Base-by-base conservation (phyloP, 2,113 vertebrate species). In the Periophthalmus modestus region DNA sequence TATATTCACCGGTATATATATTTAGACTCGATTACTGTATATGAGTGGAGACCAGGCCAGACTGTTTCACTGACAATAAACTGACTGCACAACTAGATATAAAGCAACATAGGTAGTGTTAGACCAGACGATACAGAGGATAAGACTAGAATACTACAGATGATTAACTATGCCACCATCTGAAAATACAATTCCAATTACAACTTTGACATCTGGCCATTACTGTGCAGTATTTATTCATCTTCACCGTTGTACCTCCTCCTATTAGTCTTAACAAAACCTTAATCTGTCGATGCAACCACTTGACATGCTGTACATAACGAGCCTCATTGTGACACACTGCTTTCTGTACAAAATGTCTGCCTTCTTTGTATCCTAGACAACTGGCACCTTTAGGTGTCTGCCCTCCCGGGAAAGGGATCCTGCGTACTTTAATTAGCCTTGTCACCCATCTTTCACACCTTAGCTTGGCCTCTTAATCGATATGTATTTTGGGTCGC, bases 261-360 rank as follows among this genome's bases (percentile, higher is more conserved):
- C 39, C 39, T 52, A 19, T 18, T 52, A 52, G 50, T 57, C 7
- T 57, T 57, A 57, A 23, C n/a, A 57, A 57, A 57, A 57, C 55
- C 55, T 24, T 57, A 3, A 11, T 6, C 7, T 55, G 19, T 21
- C n/a, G n/a, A 2, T 23, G 23, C 57, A 24, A 59, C 13, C 23
- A 59, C 14, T 59, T 28, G 57, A 59, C 57, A 59, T 9, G 13
- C 21, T 24, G n/a, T 59, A 24, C 57, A 28, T 14, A 57, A 57
- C 55, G n/a, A 59, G 24, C 7, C 59, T 62, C 59, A 65, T 36
- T 16, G 18, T 65, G 34, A 65, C 34, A 28, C 59, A 36, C 16
- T 47, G 15, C 59, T 46, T 18, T 43, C 13, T 58, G 7, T 23
- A 50, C 63, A 66, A 69, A 72, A 75, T 36, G 28, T 52, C 34